A percentile compares a stretch with the other conserved stretches of the same genome.
Evolutionary conservation across 2,113 vertebrate genomes (phyloP).

Genomic region (Catharus fuscescens): DNA sequence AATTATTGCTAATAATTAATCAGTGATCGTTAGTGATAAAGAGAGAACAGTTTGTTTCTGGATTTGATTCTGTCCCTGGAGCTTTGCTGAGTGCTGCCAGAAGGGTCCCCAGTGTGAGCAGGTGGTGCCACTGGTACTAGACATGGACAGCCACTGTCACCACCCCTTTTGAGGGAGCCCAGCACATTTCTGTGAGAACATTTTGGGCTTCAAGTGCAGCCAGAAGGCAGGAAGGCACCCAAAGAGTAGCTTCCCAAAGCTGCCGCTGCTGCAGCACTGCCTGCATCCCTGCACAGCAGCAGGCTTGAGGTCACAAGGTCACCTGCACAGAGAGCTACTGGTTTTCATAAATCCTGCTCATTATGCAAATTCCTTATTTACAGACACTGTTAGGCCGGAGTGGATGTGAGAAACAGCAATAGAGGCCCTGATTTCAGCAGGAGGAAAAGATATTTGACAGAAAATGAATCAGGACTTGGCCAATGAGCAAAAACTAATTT

Average conservation of each 20-base stretch:
- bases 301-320: not conserved
- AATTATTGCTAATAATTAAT: not conserved
- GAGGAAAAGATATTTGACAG: not conserved
- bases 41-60: not conserved
- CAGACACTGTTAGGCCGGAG: not conserved
- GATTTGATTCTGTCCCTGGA: not conserved
- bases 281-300: rapidly evolving
- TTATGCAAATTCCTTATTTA: constrained; percentile 23
- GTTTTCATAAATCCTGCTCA: not conserved
- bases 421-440: not conserved
- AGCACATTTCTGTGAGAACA: not conserved
- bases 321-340: not conserved
- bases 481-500: not conserved
- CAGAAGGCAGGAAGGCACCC: not conserved
- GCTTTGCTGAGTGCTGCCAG: not conserved
- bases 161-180: not conserved
- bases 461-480: not conserved
- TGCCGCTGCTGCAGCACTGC: not conserved
- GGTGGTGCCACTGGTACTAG: not conserved
- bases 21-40: not conserved
- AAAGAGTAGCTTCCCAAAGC: not conserved
- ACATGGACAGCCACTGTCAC: not conserved
- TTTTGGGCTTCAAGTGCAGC: not conserved
- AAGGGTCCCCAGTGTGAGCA: not conserved
- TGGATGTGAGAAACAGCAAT: not conserved